Base-by-base conservation (phyloP, 1,140 invertebrate species). In the Dolichoris vasculosae region DNA sequence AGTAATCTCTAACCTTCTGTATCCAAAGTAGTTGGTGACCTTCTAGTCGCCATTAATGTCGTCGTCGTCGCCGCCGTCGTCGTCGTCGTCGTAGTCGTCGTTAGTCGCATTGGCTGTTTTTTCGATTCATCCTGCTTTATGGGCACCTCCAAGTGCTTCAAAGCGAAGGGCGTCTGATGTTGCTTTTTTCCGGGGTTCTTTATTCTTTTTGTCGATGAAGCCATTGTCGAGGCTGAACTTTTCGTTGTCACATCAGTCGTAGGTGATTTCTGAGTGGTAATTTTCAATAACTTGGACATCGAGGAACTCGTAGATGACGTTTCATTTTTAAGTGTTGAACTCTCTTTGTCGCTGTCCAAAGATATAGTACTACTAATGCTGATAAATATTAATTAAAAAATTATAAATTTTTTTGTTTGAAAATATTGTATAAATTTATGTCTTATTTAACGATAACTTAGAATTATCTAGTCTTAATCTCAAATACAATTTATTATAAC, bases 131-230 rank as follows among this genome's bases (percentile, higher is more conserved):
- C 76, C 23, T 43, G 75, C 43, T 84, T 83, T 43, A 86, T 86
- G 11, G 86, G 86, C 9, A 86, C 82, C 43, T 87, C 80, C 35
- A 87, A 32, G 38, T 87, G 86, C 71, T 86, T 86, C 38, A 86
- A 67, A 0, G 86, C 73, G n/a, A 84, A 86, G 82, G 86, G 86
- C 43, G 71, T 73, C 23, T 83, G 82, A n/a, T 83, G 77, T 13
- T 80, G 78, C 13, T 80, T 80, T 46, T 83, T 80, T 7, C 23
- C 51, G 40, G 26, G 23, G 32, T 48, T 69, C 38, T 43, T 69
- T 63, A 40, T 40, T 48, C n/a, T 67, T 30, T 8, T 81, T 32
- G 80, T 32, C n/a, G 67, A 1, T 9, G 38, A 55, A 43, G 63
- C 23, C 38, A 59, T 77, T 75, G 82, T 64, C 38, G 51, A 32